phyloP scores from a whole-genome alignment of 2,888 invertebrate genomes.

The Himalopsyche kuldschensis region DNA sequence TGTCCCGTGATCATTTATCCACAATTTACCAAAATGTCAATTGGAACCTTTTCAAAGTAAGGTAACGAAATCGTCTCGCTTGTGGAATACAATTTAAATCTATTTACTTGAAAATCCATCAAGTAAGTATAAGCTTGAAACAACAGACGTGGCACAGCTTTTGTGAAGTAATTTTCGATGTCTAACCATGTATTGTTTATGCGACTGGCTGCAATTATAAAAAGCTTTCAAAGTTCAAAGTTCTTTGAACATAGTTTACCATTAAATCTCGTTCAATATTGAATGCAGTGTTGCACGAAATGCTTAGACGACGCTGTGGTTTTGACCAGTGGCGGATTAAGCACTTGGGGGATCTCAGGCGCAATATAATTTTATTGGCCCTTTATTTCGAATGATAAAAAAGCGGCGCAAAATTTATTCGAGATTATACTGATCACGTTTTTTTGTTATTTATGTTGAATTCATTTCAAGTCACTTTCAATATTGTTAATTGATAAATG shows the following conservation, averaged over 20 bases:
- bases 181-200: not conserved
- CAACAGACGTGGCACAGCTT: not conserved
- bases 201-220: not conserved
- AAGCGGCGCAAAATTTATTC: no score
- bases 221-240: not conserved
- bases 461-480: no score
- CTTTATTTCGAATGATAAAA: no score
- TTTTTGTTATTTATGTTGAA: no score
- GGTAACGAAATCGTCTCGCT: not conserved
- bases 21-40: no score
- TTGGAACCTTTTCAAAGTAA: no score
- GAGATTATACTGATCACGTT: no score
- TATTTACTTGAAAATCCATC: not conserved
- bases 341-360: no score
- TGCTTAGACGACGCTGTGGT: not conserved
- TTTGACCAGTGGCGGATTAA: no score
- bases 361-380: no score
- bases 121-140: not conserved
- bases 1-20: no score
- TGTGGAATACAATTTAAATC: not conserved
- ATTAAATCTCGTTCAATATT: not conserved
- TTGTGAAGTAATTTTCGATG: not conserved
- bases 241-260: not conserved
- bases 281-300: not conserved
- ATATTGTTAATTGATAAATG: no score